Evolutionary conservation across 2,888 invertebrate species (phyloP).

Genomic region (Diarsia dahlii): DNA sequence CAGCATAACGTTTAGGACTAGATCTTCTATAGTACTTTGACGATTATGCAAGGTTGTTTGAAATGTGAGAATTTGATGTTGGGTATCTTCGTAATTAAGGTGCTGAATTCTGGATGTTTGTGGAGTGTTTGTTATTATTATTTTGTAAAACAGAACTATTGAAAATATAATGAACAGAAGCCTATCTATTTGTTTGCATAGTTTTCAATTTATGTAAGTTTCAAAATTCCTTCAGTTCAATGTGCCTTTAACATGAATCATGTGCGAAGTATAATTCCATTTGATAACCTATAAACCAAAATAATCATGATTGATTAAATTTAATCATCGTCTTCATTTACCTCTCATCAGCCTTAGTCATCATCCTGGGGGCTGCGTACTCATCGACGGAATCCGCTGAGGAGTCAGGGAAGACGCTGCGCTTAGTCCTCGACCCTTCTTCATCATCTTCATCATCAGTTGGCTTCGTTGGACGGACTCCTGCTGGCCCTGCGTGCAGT

Average conservation of each 20-base stretch:
- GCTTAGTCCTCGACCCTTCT: constrained; percentile 74
- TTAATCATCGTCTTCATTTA: constrained; percentile 56
- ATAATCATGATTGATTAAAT: no score
- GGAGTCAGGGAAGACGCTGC: constrained; percentile 82
- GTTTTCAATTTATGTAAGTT: neutral
- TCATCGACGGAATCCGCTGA: constrained; percentile 74
- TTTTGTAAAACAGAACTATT: no score
- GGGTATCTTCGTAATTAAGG: neutral
- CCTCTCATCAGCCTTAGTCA: constrained; percentile 81
- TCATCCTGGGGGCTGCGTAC: constrained; percentile 74
- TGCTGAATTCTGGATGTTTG: neutral
- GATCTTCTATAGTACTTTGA: constrained; percentile 33
- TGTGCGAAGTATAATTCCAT: neutral
- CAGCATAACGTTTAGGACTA: constrained; percentile 43
- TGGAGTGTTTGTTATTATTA: neutral
- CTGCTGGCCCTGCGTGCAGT: constrained; percentile 34
- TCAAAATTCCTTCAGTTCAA: no score
- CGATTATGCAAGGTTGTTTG: constrained; percentile 4
- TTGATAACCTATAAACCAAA: neutral
- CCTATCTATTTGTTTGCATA: neutral
- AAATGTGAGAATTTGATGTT: no score
- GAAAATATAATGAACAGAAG: neutral
- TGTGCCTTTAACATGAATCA: neutral
- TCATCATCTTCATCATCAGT: constrained; percentile 41
- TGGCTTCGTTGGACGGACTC: constrained; percentile 25